Base-by-base conservation (phyloP, 2,888 invertebrate species). In the Parochlus steinenii region DNA sequence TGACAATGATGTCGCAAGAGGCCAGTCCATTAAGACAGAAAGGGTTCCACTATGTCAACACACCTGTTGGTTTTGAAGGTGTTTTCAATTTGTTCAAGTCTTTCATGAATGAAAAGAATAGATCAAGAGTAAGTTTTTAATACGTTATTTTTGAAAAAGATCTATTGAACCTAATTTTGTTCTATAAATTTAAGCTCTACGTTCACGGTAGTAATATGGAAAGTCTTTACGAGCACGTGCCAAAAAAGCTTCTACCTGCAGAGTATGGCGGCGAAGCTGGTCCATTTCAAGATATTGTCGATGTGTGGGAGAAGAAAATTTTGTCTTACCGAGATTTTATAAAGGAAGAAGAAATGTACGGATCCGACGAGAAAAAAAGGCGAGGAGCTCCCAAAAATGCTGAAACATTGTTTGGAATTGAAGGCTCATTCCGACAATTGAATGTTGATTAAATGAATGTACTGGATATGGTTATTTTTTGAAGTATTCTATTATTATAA, bases 231-330 rank as follows among this genome's bases (percentile, higher is more conserved):
- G 56, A 69, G 44, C 45, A 61, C 30, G 56, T 75, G 25, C 70
- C 74, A 1, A 61, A 63, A 45, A 60, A 64, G n/a, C 55, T 67
- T 33, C 50, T 76, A 30, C 75, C 75, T 1, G 56, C 53, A 15
- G 33, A 33, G 8, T 33, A 33, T 24, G 33, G 33, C 2, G 72
- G 72, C 2, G 56, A 58, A 16, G 67, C 58, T 20, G 68, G 65
- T 3, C 55, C 64, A 5, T 45, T 64, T 6, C 5, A 34, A 27
- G 19, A 7, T 6, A 34, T 34, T 14, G 26, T 31, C 17, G 18
- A 28, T 20, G 28, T 27, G 2, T 38, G 38, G 38, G 28, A 33
- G 6, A 19, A 28, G 8, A 27, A 29, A n/a, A 23, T 32, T 18
- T 23, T 30, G n/a, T 33, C 28, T 7, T 33, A 33, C 8, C 28